phyloP scores from a whole-genome alignment of 2,888 invertebrate species.

The Nomada flava region DNA sequence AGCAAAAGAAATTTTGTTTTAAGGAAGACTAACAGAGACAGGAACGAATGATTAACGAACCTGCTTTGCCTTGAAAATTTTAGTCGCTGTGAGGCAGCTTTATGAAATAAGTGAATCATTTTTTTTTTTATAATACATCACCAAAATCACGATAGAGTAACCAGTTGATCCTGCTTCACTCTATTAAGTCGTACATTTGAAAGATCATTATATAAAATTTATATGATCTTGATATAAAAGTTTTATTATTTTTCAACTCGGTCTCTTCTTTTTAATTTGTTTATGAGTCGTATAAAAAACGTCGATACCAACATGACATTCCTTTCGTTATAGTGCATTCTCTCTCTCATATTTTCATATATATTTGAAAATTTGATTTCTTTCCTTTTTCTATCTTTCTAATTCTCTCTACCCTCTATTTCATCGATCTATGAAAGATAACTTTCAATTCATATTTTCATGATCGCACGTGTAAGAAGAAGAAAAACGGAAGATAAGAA shows the following conservation, averaged over 20 bases:
- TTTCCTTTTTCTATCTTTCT: background rate
- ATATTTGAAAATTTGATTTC: background rate
- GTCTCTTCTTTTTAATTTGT: background rate
- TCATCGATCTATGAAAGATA: background rate
- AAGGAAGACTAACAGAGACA: background rate
- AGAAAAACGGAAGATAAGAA: background rate
- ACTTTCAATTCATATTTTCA: background rate
- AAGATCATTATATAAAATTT: background rate
- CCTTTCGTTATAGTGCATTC: constrained; percentile 28
- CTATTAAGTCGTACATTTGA: background rate
- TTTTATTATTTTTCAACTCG: constrained; percentile 15
- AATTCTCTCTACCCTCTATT: background rate
- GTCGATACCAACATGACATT: constrained; percentile 37
- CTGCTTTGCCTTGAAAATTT: constrained; percentile 19
- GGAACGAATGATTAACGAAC: background rate
- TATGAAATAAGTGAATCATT: background rate
- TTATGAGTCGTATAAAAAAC: background rate
- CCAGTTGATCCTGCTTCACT: background rate
- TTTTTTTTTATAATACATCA: no score
- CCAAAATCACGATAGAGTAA: background rate
- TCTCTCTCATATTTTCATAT: constrained; percentile 1
- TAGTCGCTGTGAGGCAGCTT: background rate
- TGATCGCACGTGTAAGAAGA: background rate
- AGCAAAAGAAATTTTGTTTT: background rate
- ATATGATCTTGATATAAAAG: no score